Percentiles rank a stretch among this genome's conserved stretches.
Evolutionary conservation across 2,888 invertebrate species (phyloP).

Genomic region (Eupithecia centaureata): DNA sequence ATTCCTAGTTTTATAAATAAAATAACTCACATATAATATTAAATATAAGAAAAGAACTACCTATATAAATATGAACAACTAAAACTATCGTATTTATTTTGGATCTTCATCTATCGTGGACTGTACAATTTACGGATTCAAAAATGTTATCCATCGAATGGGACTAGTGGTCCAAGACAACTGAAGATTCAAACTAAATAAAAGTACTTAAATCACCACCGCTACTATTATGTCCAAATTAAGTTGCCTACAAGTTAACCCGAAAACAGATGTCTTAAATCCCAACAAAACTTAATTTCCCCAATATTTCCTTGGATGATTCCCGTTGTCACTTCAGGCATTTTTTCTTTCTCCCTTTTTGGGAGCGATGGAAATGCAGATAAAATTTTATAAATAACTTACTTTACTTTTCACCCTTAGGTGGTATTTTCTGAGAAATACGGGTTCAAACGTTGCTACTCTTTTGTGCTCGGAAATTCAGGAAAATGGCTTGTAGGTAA

Average conservation of each 20-base stretch:
- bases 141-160: no score
- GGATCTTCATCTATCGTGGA: no score
- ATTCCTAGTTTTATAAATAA: no score
- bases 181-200: no score
- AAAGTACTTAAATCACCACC: no score
- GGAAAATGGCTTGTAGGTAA: conserved; percentile 19
- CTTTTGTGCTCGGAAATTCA: conserved; percentile 25
- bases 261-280: conserved; percentile 3
- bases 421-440: conserved; percentile 21
- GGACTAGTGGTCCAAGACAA: no score
- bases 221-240: neutral
- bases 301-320: conserved; percentile 45
- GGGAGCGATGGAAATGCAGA: conserved; percentile 39
- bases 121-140: no score
- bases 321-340: conserved; percentile 42
- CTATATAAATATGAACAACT: no score
- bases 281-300: conserved; percentile 36
- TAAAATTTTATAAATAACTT: conserved; percentile 43
- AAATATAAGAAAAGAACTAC: no score
- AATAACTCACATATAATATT: no score
- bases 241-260: conserved; percentile 1
- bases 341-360: conserved; percentile 32
- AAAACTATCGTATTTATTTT: no score
- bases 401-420: conserved; percentile 27
- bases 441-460: conserved; percentile 17